Base-by-base conservation (phyloP, 2,113 vertebrate genomes). In the Thamnophis sirtalis region DNA sequence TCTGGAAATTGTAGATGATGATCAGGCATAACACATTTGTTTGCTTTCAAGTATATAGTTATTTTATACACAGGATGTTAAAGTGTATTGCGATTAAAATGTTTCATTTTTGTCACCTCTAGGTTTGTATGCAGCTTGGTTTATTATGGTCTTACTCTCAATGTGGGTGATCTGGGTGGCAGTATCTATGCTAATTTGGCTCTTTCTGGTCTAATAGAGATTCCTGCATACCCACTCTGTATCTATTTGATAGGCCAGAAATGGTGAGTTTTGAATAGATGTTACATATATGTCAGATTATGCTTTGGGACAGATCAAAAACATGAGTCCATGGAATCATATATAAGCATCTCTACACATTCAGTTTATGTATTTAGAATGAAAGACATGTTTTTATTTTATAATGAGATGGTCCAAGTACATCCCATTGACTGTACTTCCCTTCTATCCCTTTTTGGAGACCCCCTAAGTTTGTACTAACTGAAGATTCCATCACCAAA, bases 71-170 rank as follows among this genome's bases (percentile, higher is more conserved):
- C 38, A 48, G 10, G 33, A 51, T 51, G 28, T 1, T 68, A 68
- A 22, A 87, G 50, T 2, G 88, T 90, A 33, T 58, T 91, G 19
- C 43, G 33, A 9, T 80, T 80, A 43, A 80, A 80, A 53, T 84
- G 84, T 92, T 54, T 54, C 68, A 93, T 89, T 73, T 13, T 26
- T 0, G 90, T 28, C 92, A 87, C 28, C 54, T 87, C 21, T 93
- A 98, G 98, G 98, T 98, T 98, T 86, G 98, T 98, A 87, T 98
- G 98, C 96, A 98, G 98, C 91, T 96, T 98, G 95, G 98, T 98
- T 91, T 98, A 98, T 92, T 98, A 98, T 0, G 98, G 98, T 86
- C 97, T 98, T 3, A 98, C 98, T 1, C 97, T 98, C 90, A 98
- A 97, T 38, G 96, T 97, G 5, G 98, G 98, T 24, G 98, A 98